Percentiles rank a stretch among this genome's conserved stretches.
Evolutionary conservation across 2,113 vertebrate genomes (phyloP).

Genomic region (Chaetops frenatus): DNA sequence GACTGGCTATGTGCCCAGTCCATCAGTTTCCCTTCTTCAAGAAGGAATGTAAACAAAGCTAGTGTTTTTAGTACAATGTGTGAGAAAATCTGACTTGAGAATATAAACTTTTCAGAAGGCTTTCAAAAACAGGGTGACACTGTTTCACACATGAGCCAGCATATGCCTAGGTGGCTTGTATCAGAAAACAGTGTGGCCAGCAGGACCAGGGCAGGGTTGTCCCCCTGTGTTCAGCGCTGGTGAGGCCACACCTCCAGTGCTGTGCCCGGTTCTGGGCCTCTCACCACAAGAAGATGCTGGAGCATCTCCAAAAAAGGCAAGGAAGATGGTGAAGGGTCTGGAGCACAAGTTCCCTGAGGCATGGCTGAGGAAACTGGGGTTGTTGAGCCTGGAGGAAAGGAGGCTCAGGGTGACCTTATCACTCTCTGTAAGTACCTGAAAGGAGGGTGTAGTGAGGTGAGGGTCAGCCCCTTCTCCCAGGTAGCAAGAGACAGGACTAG

Average conservation of each 20-base stretch:
- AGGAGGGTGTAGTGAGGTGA: neutral
- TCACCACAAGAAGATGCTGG: neutral
- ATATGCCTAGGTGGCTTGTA: neutral
- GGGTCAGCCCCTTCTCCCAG: no score
- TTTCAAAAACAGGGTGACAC: no score
- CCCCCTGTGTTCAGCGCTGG: no score
- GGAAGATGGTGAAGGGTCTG: neutral
- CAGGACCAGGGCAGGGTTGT: neutral
- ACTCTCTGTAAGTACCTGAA: neutral
- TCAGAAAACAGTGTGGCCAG: neutral
- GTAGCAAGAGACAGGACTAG: neutral
- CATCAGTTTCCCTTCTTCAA: no score
- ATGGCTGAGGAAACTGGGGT: neutral
- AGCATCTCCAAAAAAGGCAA: neutral
- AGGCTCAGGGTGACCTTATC: accelerated
- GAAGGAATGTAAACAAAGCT: no score
- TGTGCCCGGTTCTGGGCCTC: neutral
- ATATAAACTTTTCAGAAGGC: no score
- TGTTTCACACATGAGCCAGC: neutral
- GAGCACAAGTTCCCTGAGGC: neutral
- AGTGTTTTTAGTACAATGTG: no score
- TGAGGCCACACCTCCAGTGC: neutral
- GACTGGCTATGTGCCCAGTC: no score
- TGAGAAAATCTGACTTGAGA: no score
- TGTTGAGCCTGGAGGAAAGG: neutral